Evolutionary conservation across 1,140 invertebrate species (phyloP).

Genomic region (Heliothis virescens): DNA sequence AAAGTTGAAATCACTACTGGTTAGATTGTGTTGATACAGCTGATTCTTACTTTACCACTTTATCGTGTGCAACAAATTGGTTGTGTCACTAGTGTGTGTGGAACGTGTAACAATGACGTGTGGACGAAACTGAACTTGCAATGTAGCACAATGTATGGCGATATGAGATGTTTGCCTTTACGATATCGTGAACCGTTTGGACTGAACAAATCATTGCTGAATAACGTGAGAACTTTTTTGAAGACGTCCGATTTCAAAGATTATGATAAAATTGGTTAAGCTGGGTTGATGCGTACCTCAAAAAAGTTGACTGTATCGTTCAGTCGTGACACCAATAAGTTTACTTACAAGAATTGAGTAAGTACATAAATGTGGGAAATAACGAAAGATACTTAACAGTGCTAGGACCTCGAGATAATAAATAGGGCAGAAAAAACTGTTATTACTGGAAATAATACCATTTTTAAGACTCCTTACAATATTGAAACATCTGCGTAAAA

Average conservation of each 20-base stretch:
- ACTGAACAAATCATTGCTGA: conserved; percentile 7
- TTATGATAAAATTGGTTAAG: too few relatives aligned
- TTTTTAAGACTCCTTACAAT: too few relatives aligned
- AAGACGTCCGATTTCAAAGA: too few relatives aligned
- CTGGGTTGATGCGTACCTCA: too few relatives aligned
- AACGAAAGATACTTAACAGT: too few relatives aligned
- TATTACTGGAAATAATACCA: too few relatives aligned
- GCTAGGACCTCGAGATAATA: too few relatives aligned
- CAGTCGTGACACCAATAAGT: too few relatives aligned
- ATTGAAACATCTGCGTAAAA: neutral
- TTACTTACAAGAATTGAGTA: too few relatives aligned
- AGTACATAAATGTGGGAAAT: too few relatives aligned
- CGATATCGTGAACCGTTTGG: neutral
- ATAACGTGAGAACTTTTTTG: neutral
- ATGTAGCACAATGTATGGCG: conserved; percentile 53
- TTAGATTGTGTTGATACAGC: conserved; percentile 66
- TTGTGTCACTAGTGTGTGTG: conserved; percentile 66
- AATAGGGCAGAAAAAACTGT: too few relatives aligned
- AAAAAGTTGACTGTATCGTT: too few relatives aligned
- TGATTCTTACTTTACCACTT: conserved; percentile 70
- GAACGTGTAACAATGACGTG: conserved; percentile 40
- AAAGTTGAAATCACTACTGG: conserved; percentile 85
- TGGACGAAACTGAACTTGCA: conserved; percentile 59
- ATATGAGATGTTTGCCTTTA: conserved; percentile 4
- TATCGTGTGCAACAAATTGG: conserved; percentile 69